Evolutionary conservation across 2,888 invertebrate species (phyloP).

Genomic region (Alentia gelatinosa): DNA sequence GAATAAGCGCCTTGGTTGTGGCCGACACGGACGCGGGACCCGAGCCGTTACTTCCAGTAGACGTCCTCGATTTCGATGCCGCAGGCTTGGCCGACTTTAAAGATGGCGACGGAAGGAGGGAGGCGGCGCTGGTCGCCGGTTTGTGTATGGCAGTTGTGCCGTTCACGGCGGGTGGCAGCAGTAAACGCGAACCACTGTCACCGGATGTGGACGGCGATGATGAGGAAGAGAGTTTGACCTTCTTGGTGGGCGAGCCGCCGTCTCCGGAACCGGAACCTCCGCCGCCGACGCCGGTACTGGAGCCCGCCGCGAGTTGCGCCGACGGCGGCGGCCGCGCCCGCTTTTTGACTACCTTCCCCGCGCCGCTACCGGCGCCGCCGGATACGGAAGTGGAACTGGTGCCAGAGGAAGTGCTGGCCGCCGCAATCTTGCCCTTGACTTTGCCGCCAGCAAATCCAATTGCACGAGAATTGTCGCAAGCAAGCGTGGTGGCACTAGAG

Average conservation of each 20-base stretch:
- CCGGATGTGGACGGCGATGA: background rate
- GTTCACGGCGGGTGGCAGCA: background rate
- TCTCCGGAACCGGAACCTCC: background rate
- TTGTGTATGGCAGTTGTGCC: background rate
- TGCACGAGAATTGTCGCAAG: constrained; percentile 3
- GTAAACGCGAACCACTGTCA: background rate
- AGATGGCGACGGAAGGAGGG: background rate
- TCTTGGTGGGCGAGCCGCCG: constrained; percentile 1
- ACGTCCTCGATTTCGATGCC: background rate
- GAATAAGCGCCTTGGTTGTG: constrained; percentile 29
- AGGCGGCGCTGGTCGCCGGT: background rate
- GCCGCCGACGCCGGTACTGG: background rate
- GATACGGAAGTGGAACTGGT: background rate
- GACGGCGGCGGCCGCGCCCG: constrained; percentile 14
- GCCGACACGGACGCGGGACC: background rate
- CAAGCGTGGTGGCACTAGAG: constrained; percentile 36
- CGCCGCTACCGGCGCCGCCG: background rate
- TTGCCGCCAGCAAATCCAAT: constrained; percentile 35
- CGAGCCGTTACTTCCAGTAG: background rate
- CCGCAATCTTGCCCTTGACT: constrained; percentile 46
- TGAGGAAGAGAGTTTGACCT: background rate
- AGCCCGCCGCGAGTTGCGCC: background rate
- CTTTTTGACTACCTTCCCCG: constrained; percentile 9
- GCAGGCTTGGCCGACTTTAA: background rate
- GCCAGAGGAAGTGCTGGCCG: constrained; percentile 12